Evolutionary conservation across 2,113 vertebrate species (phyloP).

Genomic region (Halichoerus grypus): DNA sequence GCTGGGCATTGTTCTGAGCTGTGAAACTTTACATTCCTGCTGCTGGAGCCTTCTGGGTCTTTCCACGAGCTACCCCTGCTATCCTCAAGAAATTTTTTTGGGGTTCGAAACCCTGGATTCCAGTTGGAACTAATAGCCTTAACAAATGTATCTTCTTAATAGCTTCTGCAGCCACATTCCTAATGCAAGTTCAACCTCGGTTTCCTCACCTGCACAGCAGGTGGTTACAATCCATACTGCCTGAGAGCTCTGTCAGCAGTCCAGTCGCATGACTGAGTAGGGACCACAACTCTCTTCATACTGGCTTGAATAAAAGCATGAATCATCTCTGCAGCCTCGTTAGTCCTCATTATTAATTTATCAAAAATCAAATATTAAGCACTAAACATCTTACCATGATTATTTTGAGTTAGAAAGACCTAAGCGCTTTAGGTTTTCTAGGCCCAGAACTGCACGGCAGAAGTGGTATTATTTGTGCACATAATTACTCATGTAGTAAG

Average conservation of each 20-base stretch:
- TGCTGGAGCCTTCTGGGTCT: background rate
- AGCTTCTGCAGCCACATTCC: background rate
- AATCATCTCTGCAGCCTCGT: slow-evolving; percentile 22
- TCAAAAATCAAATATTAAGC: background rate
- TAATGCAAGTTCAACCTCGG: background rate
- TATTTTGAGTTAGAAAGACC: slow-evolving; percentile 15
- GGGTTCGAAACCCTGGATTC: background rate
- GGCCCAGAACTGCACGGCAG: background rate
- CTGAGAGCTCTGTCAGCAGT: background rate
- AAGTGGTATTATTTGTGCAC: background rate
- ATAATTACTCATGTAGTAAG: slow-evolving; percentile 17
- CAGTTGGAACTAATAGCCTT: background rate
- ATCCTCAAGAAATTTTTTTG: slow-evolving; percentile 16
- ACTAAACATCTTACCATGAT: background rate
- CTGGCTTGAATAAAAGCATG: background rate
- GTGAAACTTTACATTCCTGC: background rate
- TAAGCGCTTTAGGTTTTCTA: background rate
- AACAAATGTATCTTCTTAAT: background rate
- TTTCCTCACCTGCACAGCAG: background rate
- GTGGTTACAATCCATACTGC: background rate
- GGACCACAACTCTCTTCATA: background rate
- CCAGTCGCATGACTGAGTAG: background rate
- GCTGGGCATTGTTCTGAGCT: background rate
- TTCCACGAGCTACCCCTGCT: background rate
- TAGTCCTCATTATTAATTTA: slow-evolving; percentile 1